Conservation (phyloP, 64 coral and sea anemone genomes). For the Montipora sp. region DNA sequence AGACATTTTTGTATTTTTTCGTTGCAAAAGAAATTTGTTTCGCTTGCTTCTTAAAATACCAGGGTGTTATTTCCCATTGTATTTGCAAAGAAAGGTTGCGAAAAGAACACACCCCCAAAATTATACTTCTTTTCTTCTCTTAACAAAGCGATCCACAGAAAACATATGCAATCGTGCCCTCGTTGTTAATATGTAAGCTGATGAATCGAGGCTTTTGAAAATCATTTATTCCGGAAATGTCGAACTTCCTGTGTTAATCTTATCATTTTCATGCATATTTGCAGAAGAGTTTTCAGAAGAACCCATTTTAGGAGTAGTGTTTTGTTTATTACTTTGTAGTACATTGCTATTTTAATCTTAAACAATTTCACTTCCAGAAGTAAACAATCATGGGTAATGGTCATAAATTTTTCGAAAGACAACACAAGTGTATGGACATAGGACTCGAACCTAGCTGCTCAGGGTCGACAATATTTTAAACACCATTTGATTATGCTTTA, state of each 20-base stretch:
- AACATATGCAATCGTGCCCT: not conserved
- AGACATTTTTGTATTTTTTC: conserved; percentile 1
- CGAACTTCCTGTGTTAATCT: not conserved
- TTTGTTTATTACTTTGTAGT: conserved; percentile 8
- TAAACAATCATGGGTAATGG: not conserved
- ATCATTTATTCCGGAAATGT: conserved; percentile 1
- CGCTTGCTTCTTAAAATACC: not conserved
- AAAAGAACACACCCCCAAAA: not conserved
- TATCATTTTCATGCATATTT: not conserved
- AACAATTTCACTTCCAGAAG: not conserved
- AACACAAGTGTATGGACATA: too few relatives aligned
- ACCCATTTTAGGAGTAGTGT: not conserved
- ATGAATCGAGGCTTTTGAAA: not conserved
- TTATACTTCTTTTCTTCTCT: not conserved
- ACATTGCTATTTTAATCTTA: not conserved
- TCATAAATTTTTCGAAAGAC: too few relatives aligned
- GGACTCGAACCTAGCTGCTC: too few relatives aligned
- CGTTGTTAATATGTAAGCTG: not conserved
- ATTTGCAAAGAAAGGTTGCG: not conserved
- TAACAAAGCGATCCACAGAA: conserved; percentile 8
- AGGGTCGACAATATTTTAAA: too few relatives aligned
- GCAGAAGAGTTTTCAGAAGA: not conserved
- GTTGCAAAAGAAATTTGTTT: conserved; percentile 3
- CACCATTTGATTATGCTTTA: too few relatives aligned
- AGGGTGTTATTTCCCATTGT: conserved; percentile 6